Base-by-base conservation (phyloP, 2,113 vertebrate species). In the Sebastes schlegelii region DNA sequence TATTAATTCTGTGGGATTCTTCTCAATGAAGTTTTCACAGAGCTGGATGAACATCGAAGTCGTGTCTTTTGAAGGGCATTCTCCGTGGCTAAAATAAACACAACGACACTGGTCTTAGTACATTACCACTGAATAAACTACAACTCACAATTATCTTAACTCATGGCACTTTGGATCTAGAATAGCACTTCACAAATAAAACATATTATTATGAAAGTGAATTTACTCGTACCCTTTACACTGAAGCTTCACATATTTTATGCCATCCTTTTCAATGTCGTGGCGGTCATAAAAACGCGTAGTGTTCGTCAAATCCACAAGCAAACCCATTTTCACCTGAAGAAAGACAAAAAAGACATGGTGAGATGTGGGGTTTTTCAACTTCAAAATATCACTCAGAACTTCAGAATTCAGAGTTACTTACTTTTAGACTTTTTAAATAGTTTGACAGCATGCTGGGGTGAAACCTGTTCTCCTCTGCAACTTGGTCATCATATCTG, bases 301-400 rank as follows among this genome's bases (percentile, higher is more conserved):
- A 8, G 98, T 99, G 93, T 99, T 99, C 10, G 98, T 99, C 94
- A 99, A 93, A 87, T 99, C 98, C 66, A 99, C 92, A 79, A 99
- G 95, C 86, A 99, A 95, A 83, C 98, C 96, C 98, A 99, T 99
- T 94, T 98, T 99, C 77, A 99, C 98, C 98, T 99, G 80, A n/a
- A 43, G 12, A 87, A 74, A 74, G 70, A 82, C 2, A 70, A 13
- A 19, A 58, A 49, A 21, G 4, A 45, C 13, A 71, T 0, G 1
- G 6, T 26, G 17, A 46, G 34, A 19, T 4, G 14, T 21, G 6
- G 11, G 4, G 21, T 16, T 46, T 69, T 21, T 4, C 4, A 1
- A 16, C 14, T 58, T 49, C 11, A 23, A 23, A 51, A 14, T 49
- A 8, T 8, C 40, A 19, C 6, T 11, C 8, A 55, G 5, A n/a